phyloP scores from a whole-genome alignment of 2,888 invertebrate species.

The Rhamnusium bicolor region DNA sequence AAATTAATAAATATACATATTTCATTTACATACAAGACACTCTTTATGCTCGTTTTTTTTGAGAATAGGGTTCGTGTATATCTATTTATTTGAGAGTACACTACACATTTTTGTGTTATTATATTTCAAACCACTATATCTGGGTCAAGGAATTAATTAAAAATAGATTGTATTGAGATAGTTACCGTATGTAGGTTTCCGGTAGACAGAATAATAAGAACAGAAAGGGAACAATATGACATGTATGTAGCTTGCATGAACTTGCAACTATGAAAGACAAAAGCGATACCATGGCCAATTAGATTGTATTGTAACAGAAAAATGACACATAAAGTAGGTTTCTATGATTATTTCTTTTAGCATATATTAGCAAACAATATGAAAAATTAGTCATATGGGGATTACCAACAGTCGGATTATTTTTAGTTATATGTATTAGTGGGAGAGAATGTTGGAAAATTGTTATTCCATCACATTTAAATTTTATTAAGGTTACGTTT shows the following conservation, averaged over 20 bases:
- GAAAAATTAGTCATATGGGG: background rate
- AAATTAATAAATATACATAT: too few species aligned
- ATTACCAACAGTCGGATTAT: background rate
- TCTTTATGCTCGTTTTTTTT: background rate
- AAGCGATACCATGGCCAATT: background rate
- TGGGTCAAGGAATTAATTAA: conserved; percentile 11
- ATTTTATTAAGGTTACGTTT: too few species aligned
- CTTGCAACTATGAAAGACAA: background rate
- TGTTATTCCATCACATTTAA: too few species aligned
- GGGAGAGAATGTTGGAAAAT: too few species aligned
- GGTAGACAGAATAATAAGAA: conserved; percentile 9
- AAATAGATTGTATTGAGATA: background rate
- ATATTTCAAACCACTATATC: background rate
- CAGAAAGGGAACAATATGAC: background rate
- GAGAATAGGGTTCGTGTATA: background rate
- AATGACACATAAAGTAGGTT: background rate
- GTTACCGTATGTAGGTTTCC: conserved; percentile 2
- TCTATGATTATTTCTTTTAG: background rate
- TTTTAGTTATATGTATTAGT: background rate
- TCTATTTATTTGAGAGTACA: background rate
- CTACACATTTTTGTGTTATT: background rate
- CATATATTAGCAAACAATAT: background rate
- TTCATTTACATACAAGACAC: too few species aligned
- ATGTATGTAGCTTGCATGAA: background rate
- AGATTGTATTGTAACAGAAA: background rate